Conservation (phyloP, 2,113 vertebrate genomes). For the Muntiacus muntjak region DNA sequence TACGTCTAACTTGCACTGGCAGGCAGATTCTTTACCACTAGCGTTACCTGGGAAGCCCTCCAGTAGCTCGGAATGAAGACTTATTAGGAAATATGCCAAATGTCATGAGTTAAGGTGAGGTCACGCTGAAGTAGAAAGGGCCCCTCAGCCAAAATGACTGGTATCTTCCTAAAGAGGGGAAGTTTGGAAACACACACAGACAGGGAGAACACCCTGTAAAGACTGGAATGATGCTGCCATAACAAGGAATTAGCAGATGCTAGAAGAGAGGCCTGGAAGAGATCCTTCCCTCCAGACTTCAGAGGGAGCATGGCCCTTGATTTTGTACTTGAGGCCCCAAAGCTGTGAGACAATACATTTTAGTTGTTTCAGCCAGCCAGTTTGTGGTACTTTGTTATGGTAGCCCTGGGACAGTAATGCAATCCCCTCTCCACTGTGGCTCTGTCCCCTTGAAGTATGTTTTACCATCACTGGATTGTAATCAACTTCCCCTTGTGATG, state of each 20-base stretch:
- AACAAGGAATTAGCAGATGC: neutral
- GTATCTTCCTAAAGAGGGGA: neutral
- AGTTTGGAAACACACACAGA: neutral
- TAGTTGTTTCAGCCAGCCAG: neutral
- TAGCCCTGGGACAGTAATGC: neutral
- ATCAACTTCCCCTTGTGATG: neutral
- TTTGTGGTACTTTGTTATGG: neutral
- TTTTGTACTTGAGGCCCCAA: neutral
- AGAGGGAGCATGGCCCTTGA: neutral
- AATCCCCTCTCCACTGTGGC: neutral
- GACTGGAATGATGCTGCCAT: neutral
- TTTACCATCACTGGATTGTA: neutral
- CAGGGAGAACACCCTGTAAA: neutral
- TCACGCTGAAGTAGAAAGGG: neutral
- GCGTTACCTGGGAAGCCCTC: neutral
- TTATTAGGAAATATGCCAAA: neutral
- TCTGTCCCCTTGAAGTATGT: neutral
- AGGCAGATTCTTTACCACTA: neutral
- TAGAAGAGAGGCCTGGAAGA: neutral
- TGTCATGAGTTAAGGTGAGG: neutral
- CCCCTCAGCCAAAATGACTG: neutral
- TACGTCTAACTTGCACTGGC: neutral
- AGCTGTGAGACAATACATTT: neutral
- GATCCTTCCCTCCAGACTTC: neutral
- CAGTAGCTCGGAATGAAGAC: neutral